phyloP scores from a whole-genome alignment of 2,797 vertebrate genomes.

The Megaceryle alcyon region DNA sequence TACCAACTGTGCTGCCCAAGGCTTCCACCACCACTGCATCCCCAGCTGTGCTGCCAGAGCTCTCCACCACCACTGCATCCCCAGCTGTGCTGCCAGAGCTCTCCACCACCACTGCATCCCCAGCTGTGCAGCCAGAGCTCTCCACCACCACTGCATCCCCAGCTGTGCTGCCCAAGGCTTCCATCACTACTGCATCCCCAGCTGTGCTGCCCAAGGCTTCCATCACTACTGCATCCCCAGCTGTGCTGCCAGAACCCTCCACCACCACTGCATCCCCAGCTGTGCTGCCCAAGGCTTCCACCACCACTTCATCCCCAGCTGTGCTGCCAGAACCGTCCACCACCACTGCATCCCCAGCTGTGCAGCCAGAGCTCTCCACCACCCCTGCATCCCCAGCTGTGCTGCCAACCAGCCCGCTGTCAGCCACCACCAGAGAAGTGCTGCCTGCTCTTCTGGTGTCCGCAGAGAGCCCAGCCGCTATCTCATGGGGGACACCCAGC shows the following conservation, averaged over 20 bases:
- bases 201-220: neutral
- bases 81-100: neutral
- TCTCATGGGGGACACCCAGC: neutral
- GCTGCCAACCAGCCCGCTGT: neutral
- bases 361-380: neutral
- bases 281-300: too few relatives aligned
- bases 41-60: accelerated
- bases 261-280: too few relatives aligned
- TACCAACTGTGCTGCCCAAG: accelerated
- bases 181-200: neutral
- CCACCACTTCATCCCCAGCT: too few relatives aligned
- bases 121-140: neutral
- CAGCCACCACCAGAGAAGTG: neutral
- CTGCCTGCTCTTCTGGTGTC: neutral
- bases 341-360: too few relatives aligned
- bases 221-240: too few relatives aligned
- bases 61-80: neutral
- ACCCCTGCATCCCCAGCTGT: too few relatives aligned
- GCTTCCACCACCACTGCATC: neutral
- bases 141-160: too few relatives aligned
- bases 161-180: neutral
- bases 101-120: too few relatives aligned
- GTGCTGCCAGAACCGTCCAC: too few relatives aligned
- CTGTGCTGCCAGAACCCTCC: neutral
- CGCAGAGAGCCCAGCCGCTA: neutral